Base-by-base conservation (phyloP, 2,113 vertebrate species). In the Hypomesus transpacificus region DNA sequence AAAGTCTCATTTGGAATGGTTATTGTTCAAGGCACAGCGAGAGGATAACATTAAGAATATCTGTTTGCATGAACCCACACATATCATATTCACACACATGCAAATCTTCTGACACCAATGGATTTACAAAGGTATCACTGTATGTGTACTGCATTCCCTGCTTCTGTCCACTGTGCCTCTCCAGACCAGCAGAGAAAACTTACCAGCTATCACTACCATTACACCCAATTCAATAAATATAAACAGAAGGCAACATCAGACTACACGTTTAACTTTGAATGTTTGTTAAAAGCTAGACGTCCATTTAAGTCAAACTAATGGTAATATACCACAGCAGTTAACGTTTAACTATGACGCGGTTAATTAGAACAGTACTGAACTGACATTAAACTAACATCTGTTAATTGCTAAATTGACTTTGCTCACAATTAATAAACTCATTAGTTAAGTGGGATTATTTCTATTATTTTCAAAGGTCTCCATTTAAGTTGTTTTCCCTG, bases 1-100 rank as follows among this genome's bases (percentile, higher is more conserved):
- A 26, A 87, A 91, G 86, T 70, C 88, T 91, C 85, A 90, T 93
- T 92, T 90, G 87, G 84, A 92, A 94, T 88, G 88, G 84, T 89
- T 89, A 90, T 93, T 92, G 90, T 82, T 80, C 74, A 51, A 73
- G 62, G 65, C 57, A 68, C 64, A 62, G 67, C 50, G 70, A 75
- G 31, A 76, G 63, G 57, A 74, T 69, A 66, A 73, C 39, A 63
- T 26, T 51, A 7, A 63, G 53, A 71, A 79, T 75, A n/a, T 34
- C 70, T 17, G n/a, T 22, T n/a, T 8, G 51, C 28, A 31, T n/a
- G 54, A 4, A 59, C 52, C 58, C 63, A 74, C n/a, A 58, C 63
- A 68, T 46, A 46, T 46, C 28, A 70, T 53, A 22, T 18, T 69
- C 50, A 51, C 50, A 24, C 17, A 20, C n/a, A 59, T 50, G 34